Base-by-base conservation (phyloP, 2,888 invertebrate species). In the Sialis fuliginosa region DNA sequence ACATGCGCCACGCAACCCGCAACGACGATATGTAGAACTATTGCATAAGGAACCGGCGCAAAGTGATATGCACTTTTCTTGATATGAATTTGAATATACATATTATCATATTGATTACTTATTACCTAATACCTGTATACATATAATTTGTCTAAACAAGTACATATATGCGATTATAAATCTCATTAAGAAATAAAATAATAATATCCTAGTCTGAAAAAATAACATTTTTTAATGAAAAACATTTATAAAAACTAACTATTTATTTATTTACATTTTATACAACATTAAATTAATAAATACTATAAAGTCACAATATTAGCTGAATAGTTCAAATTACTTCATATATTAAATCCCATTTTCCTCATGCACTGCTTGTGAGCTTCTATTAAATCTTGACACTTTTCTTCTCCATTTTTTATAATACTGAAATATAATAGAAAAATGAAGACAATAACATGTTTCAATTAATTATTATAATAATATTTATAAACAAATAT, bases 361-460 rank as follows among this genome's bases (percentile, higher is more conserved):
- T 86, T 83, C 54, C 92, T 76, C 95, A 98, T 95, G 66, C 97
- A 98, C 52, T 82, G 79, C 66, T 91, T 92, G 64, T 98, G 97
- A 8, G 92, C 93, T 68, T 96, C 95, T 53, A 98, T 97, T 41
- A 92, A 68, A 39, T 80, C 71, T 12, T 76, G 72, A 61, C 97
- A 98, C 57, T 92, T 81, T 58, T 89, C 90, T 69, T 95, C 89
- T 0, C 97, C 95, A 52, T 79, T 81, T 61, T 89, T 84, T 35
- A 92, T 79, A 48, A 95, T 89, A 60, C 92, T 93, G 72, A 49
- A 79, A 80, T 52, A 52, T 52, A 48, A n/a, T n/a, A n/a, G n/a
- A n/a, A 22, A 22, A 22, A 22, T 22, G 2, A 22, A 22, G 22
- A 22, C 22, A 22, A 22, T 22, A 4, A 22, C 22, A 22, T 22